Base-by-base conservation (phyloP, 2,888 invertebrate genomes). In the Cheilosia variabilis region DNA sequence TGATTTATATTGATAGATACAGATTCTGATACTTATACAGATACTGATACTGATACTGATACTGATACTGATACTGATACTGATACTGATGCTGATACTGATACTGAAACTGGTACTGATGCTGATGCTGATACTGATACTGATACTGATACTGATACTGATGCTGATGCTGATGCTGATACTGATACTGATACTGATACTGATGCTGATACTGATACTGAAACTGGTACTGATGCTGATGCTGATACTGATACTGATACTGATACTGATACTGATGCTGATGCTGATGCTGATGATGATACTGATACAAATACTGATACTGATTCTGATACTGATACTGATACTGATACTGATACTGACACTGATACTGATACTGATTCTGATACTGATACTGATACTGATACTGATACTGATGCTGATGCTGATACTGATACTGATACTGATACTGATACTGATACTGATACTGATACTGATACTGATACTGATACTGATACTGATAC, bases 361-460 rank as follows among this genome's bases (percentile, higher is more conserved):
- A 9, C 31, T 31, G 31, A 31, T 9, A 31, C 31, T 31, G 52
- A 24, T 24, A 24, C 52, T 52, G 52, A 52, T 24, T 15, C 52
- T 52, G 52, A 52, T 24, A 52, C 52, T 52, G 52, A 52, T 13
- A 52, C 50, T 52, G 22, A 52, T 22, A 52, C 50, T 52, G 50
- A 52, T 22, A 52, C 50, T 52, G 24, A 52, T 22, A 22, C 50
- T 50, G 50, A 50, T 22, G 22, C 50, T 50, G 52, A 52, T 24
- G 15, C 52, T 52, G 52, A 52, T 24, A 52, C 52, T 52, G 52
- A 52, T 24, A 24, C 52, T 52, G 52, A 52, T 13, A 24, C 52
- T 52, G 52, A 52, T 13, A 52, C 52, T 52, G 52, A 52, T 13
- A 52, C 52, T 24, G 52, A 52, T 13, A 24, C 24, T 52, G 52